Conservation (phyloP, 2,113 vertebrate species). For the Microtus ochrogaster region DNA sequence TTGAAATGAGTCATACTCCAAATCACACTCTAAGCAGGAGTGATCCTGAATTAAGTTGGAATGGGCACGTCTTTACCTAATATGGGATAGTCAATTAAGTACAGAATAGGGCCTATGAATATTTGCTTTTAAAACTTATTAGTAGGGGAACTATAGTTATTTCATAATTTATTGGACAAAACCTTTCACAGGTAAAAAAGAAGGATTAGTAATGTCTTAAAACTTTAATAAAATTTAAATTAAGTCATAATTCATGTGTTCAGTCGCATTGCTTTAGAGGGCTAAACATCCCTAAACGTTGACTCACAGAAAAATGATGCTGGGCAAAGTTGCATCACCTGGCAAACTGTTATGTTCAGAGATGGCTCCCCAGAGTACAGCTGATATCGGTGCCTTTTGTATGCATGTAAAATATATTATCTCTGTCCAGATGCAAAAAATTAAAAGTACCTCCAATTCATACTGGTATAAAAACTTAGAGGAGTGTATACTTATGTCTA, state of each 20-base stretch:
- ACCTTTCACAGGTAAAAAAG: not conserved
- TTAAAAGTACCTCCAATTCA: not conserved
- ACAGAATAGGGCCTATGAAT: not conserved
- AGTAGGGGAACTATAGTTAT: not conserved
- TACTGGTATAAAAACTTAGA: not conserved
- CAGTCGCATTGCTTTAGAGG: not conserved
- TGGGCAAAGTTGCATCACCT: fast-evolving
- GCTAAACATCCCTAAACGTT: not conserved
- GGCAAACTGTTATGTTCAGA: not conserved
- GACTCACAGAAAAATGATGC: not conserved
- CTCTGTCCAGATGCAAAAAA: not conserved
- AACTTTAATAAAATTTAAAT: not conserved
- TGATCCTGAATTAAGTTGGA: not conserved
- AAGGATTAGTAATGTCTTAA: not conserved
- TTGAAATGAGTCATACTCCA: not conserved
- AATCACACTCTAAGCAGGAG: fast-evolving
- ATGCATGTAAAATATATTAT: not conserved
- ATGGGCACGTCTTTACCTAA: not conserved
- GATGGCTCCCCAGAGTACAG: not conserved
- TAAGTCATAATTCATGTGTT: not conserved
- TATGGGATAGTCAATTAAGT: not conserved
- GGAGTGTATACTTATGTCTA: not conserved
- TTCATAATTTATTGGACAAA: not conserved
- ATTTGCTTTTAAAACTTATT: not conserved
- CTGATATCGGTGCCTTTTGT: not conserved